Conservation (phyloP, 2,888 invertebrate species). For the Tenthredo mesomela region DNA sequence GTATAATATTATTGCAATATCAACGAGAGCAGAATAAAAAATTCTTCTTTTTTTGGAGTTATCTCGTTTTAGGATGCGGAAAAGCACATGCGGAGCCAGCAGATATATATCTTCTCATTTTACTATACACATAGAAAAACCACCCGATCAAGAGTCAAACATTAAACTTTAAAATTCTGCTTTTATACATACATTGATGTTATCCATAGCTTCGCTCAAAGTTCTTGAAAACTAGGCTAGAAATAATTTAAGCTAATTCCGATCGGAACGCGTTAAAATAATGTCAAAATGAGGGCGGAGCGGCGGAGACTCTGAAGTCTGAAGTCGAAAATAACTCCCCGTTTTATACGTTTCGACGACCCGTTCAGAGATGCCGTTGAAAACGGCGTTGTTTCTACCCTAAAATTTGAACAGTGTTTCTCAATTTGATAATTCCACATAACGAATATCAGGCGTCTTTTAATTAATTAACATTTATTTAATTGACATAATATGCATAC, state of each 20-base stretch:
- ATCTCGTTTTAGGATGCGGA: conserved; percentile 2
- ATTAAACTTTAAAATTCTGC: not conserved
- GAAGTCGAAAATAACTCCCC: not conserved
- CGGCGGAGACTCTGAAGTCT: not conserved
- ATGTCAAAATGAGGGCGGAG: not conserved
- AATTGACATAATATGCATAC: not conserved
- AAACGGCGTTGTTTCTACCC: conserved; percentile 11
- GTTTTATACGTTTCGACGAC: conserved; percentile 32
- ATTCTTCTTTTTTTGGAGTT: not conserved
- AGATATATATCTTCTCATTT: not conserved
- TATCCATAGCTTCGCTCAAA: conserved; percentile 24
- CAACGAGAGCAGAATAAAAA: not conserved
- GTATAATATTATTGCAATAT: not conserved
- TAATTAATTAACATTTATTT: not conserved
- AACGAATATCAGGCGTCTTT: not conserved
- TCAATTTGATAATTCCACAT: not conserved
- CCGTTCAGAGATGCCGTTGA: conserved; percentile 51
- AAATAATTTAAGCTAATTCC: conserved; percentile 9
- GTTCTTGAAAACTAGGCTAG: conserved; percentile 15
- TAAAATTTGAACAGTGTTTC: not conserved
- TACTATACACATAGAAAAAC: not conserved
- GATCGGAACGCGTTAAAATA: conserved; percentile 3
- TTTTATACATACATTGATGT: conserved; percentile 37
- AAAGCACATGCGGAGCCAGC: not conserved
- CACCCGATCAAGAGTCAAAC: not conserved